These are phyloP conservation scores for Aethes cnicana DNA, from an alignment of 2,888 invertebrate species.

Conservation along the genomic window DNA sequence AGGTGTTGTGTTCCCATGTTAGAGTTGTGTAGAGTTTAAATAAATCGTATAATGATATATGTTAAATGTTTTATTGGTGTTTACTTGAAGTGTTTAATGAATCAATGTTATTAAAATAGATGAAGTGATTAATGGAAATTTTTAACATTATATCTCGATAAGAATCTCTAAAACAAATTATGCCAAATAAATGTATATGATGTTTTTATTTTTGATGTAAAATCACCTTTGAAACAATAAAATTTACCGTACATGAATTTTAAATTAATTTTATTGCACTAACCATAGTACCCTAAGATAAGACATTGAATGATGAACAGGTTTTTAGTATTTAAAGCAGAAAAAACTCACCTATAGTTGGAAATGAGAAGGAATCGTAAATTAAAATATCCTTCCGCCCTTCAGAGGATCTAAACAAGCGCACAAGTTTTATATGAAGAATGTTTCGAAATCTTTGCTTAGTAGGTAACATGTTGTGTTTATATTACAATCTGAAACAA, in stretches of 20 bases:
- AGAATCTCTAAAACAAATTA: conserved; percentile 52
- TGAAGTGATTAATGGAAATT: conserved; percentile 62
- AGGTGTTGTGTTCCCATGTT: conserved; percentile 70
- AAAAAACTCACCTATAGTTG: no score
- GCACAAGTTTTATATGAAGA: no score
- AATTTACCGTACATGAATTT: conserved; percentile 45
- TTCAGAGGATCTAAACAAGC: no score
- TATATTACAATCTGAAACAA: no score
- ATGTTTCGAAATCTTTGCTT: no score
- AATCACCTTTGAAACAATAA: conserved; percentile 66
- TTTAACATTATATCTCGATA: conserved; percentile 63
- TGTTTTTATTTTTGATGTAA: conserved; percentile 67
- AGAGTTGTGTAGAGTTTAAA: conserved; percentile 51
- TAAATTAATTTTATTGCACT: conserved; percentile 34
- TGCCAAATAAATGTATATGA: conserved; percentile 53
- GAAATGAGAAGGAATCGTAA: no score
- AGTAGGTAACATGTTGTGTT: no score
- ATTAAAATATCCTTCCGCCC: no score
- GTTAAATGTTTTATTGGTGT: conserved; percentile 76
- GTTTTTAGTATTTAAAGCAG: no score
- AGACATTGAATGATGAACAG: no score
- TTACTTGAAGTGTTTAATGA: conserved; percentile 62
- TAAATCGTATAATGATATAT: conserved; percentile 59
- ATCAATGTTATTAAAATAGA: conserved; percentile 50
- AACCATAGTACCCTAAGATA: no score